Evolutionary conservation across 92 coral and sea anemone species (phyloP), one percentile per base, ranked within the genome.

Genomic region (Palythoa caribaeorum): DNA sequence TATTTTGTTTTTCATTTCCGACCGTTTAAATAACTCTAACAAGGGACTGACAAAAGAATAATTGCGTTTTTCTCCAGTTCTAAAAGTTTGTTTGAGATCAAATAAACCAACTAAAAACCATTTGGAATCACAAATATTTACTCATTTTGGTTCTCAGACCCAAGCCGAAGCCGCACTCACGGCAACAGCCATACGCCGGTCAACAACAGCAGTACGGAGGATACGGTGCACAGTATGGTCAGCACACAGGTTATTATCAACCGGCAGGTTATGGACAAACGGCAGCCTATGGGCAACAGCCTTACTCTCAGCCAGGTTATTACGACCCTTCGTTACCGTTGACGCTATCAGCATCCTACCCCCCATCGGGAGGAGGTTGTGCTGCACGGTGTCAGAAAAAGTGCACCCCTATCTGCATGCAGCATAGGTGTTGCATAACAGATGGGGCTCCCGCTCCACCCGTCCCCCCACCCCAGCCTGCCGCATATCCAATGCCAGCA

Each of bases 391-490:
- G 98, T 76, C 92, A 77, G 90, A 69, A 83, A 57, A 88, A 91
- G 20, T 95, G 98, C 80, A 93, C 98, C 50, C 96, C 96, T 2
- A 89, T 91, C 13, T 95, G 98, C 69, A 62, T 91, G 20, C 94
- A 93, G 59, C 96, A 93, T 70, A 95, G 98, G 70, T 95, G 98
- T 74, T 93, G 96, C 62, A 37, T 73, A 48, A 91, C 95, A 14
- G 87, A 87, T 15, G 83, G 74, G 87, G 47, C 40, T 16, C 38
- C 80, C 5, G 83, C 84, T 38, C 93, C 96, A 19, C 86, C 94
- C 50, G 50, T 44, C n/a, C 88, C 94, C 15, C 90, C 92, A 48
- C 95, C 92, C 6, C 90, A 91, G 11, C 93, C 93, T 5, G n/a
- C 74, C 15, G 89, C 93, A 28, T 90, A 80, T 11, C 96, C 92